Evolutionary conservation across 2,888 invertebrate genomes (phyloP).

Genomic region (Melinopterus prodromus): DNA sequence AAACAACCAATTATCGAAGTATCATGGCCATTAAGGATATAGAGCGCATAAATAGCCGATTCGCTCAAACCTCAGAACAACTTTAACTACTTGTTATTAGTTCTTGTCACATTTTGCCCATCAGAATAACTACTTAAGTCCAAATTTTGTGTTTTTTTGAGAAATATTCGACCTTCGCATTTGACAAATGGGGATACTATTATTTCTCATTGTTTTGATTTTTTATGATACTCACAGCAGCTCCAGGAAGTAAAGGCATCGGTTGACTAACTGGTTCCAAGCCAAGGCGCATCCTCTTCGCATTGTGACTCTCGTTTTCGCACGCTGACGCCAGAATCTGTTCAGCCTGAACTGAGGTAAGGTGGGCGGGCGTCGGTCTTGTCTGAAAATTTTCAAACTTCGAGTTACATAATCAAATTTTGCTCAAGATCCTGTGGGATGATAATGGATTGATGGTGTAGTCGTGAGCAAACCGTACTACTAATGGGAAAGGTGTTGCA

Average conservation of each 20-base stretch:
- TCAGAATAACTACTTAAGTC: too few relatives aligned
- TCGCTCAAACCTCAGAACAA: not conserved
- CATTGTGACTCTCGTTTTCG: constrained; percentile 97
- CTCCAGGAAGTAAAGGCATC: constrained; percentile 78
- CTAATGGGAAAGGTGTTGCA: not conserved
- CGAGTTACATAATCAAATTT: constrained; percentile 20
- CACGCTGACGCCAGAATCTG: constrained; percentile 95
- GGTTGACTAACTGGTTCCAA: constrained; percentile 94
- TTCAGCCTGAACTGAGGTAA: constrained; percentile 96
- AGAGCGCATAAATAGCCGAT: not conserved
- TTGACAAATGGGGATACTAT: too few relatives aligned
- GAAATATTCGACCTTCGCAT: too few relatives aligned
- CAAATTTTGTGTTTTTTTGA: too few relatives aligned
- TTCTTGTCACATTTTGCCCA: not conserved
- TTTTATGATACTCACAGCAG: constrained; percentile 61
- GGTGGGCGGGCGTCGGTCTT: constrained; percentile 93
- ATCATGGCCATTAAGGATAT: not conserved
- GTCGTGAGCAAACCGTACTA: not conserved
- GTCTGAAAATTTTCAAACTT: constrained; percentile 67
- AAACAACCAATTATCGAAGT: not conserved
- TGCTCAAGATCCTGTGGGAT: not conserved
- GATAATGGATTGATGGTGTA: not conserved
- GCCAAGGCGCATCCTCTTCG: constrained; percentile 95
- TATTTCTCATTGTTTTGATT: not conserved
- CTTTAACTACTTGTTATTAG: not conserved